A percentile compares a stretch with the other conserved stretches of the same genome.
These are phyloP conservation scores for Apamea epomidion DNA, from an alignment of 2,888 invertebrate genomes.

Conservation along the genomic window DNA sequence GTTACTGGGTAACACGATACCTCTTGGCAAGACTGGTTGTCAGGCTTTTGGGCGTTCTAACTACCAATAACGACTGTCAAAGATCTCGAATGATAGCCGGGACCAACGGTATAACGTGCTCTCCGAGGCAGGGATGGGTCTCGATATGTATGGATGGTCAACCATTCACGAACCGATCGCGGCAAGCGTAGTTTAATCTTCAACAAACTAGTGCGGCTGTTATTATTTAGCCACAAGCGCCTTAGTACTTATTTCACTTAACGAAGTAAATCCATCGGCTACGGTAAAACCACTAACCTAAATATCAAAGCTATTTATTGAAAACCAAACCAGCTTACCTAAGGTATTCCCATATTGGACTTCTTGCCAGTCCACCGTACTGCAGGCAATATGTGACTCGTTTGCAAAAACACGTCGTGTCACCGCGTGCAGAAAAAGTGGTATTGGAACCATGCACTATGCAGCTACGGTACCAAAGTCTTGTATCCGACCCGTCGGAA, in stretches of 20 bases:
- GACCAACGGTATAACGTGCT: neutral
- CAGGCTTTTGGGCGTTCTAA: neutral
- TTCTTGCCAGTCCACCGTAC: slow-evolving; percentile 32
- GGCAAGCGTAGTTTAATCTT: neutral
- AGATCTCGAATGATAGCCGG: neutral
- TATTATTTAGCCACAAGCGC: neutral
- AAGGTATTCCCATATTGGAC: slow-evolving; percentile 49
- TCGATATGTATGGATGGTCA: neutral
- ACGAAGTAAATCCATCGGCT: too few species aligned
- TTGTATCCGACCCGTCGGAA: slow-evolving; percentile 73
- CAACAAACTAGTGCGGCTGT: neutral
- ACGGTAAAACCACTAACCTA: neutral
- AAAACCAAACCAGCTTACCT: slow-evolving; percentile 36
- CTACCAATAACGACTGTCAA: neutral
- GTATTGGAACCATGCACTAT: slow-evolving; percentile 59
- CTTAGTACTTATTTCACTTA: neutral
- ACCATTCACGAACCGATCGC: neutral
- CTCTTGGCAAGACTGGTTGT: neutral
- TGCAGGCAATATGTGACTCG: slow-evolving; percentile 57
- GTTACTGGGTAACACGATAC: neutral
- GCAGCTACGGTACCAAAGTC: slow-evolving; percentile 53
- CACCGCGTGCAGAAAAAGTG: slow-evolving; percentile 54
- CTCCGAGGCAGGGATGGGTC: neutral
- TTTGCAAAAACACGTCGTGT: slow-evolving; percentile 57
- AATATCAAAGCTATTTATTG: slow-evolving; percentile 25